A percentile compares a stretch with the other conserved stretches of the same genome.
Conservation (phyloP, 2,888 invertebrate species). For the Dorcus parallelipipedus region DNA sequence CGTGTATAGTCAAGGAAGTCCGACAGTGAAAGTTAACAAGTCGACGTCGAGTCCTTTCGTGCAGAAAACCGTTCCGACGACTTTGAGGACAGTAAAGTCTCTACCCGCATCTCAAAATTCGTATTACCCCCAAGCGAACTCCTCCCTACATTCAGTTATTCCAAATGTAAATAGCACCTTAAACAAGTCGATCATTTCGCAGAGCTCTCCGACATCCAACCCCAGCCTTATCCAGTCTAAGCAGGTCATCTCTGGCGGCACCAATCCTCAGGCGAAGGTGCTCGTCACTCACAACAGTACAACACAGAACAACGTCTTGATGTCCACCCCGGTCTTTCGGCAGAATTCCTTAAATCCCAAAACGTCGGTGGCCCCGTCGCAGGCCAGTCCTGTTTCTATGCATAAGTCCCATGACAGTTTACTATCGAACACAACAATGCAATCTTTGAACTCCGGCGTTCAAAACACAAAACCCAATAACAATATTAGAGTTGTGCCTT, state of each 20-base stretch:
- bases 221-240: slow-evolving; percentile 10
- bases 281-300: slow-evolving; percentile 5
- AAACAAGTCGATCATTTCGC: slow-evolving; percentile 10
- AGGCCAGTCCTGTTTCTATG: neutral
- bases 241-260: slow-evolving; percentile 10
- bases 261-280: slow-evolving; percentile 2
- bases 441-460: neutral
- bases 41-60: slow-evolving; percentile 15
- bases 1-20: slow-evolving; percentile 12
- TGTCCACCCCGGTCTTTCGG: neutral
- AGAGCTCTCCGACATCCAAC: slow-evolving; percentile 16
- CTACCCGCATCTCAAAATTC: slow-evolving; percentile 1
- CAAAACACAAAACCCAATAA: slow-evolving; percentile 1
- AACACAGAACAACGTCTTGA: slow-evolving; percentile 2
- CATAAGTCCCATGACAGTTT: neutral
- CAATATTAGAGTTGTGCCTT: slow-evolving; percentile 32
- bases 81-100: slow-evolving; percentile 8
- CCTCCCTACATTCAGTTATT: slow-evolving; percentile 2
- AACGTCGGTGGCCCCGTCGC: neutral
- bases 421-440: neutral
- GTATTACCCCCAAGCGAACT: slow-evolving; percentile 10
- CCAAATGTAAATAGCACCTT: slow-evolving; percentile 6
- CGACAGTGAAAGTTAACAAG: slow-evolving; percentile 6
- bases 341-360: neutral
- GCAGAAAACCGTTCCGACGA: slow-evolving; percentile 17